These are phyloP conservation scores for Silurus lanzhouensis DNA, from an alignment of 2,797 vertebrate species.

Conservation along the genomic window DNA sequence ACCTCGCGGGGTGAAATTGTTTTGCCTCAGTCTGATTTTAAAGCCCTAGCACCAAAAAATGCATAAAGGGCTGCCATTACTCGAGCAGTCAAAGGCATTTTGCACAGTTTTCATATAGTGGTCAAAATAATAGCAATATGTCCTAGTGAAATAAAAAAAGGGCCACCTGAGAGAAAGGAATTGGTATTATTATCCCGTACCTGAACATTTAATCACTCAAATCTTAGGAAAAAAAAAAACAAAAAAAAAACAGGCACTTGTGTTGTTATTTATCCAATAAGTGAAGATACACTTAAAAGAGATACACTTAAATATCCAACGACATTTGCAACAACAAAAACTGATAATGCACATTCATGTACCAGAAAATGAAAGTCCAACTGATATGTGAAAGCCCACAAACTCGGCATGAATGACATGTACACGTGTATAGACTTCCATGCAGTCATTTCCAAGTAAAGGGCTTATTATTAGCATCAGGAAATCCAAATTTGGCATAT, in stretches of 20 bases:
- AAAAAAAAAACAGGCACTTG: conserved; percentile 26
- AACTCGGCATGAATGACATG: conserved; percentile 21
- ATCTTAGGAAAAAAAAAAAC: neutral
- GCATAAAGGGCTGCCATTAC: conserved; percentile 43
- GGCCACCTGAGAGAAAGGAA: conserved; percentile 62
- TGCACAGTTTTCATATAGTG: conserved; percentile 66
- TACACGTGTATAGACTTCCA: conserved; percentile 33
- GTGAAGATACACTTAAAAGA: conserved; percentile 30
- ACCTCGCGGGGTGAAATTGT: conserved; percentile 9
- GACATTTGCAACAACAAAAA: neutral
- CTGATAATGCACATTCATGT: conserved; percentile 25
- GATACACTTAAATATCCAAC: conserved; percentile 15
- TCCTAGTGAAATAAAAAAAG: conserved; percentile 37
- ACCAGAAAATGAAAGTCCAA: conserved; percentile 15
- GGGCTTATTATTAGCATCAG: conserved; percentile 6
- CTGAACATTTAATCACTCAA: conserved; percentile 16
- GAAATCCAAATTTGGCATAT: conserved; percentile 18
- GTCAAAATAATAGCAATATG: conserved; percentile 61
- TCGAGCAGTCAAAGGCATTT: conserved; percentile 66
- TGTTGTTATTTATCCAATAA: conserved; percentile 29
- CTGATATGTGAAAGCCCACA: conserved; percentile 24
- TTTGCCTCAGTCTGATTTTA: neutral
- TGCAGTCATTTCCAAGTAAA: conserved; percentile 26
- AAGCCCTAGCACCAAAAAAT: conserved; percentile 28
- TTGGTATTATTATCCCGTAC: conserved; percentile 36